Evolutionary conservation across 1,140 invertebrate genomes (phyloP).

Genomic region (Meloidogyne floridensis): DNA sequence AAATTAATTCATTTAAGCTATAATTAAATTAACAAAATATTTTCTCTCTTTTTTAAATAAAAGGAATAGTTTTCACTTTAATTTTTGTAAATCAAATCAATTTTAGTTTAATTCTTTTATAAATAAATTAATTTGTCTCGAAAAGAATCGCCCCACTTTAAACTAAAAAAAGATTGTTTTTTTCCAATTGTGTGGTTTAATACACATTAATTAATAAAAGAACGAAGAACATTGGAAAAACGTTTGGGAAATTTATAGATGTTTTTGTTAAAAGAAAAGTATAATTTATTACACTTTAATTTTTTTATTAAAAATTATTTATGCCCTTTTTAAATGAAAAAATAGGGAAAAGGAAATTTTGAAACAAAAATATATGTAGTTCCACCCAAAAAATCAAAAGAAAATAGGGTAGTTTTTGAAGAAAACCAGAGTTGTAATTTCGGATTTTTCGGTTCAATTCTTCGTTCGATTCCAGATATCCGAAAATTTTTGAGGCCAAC

Average conservation of each 20-base stretch:
- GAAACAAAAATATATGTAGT: not conserved
- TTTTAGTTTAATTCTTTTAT: not conserved
- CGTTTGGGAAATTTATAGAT: not conserved
- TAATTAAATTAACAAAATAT: not conserved
- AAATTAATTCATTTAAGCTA: not conserved
- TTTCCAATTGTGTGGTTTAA: not conserved
- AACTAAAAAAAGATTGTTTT: not conserved
- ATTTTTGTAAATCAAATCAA: not conserved
- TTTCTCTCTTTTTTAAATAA: not conserved
- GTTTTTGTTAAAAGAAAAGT: not conserved
- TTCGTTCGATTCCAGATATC: conserved; percentile 74
- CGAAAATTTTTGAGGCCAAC: conserved; percentile 71
- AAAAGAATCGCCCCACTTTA: conserved; percentile 4
- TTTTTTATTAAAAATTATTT: not conserved
- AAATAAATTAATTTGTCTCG: not conserved
- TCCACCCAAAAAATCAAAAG: not conserved
- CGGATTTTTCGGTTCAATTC: too few species aligned
- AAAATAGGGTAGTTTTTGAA: too few species aligned
- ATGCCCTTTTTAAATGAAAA: not conserved
- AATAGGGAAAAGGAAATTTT: not conserved
- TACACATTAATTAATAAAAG: not conserved
- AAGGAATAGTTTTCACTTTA: not conserved
- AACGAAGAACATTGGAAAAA: not conserved
- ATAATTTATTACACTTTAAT: not conserved
- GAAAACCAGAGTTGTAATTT: too few species aligned